Percentiles rank a stretch among this genome's conserved stretches.
These are phyloP conservation scores for Tragelaphus strepsiceros DNA, from an alignment of 2,113 vertebrate species.

Conservation along the genomic window DNA sequence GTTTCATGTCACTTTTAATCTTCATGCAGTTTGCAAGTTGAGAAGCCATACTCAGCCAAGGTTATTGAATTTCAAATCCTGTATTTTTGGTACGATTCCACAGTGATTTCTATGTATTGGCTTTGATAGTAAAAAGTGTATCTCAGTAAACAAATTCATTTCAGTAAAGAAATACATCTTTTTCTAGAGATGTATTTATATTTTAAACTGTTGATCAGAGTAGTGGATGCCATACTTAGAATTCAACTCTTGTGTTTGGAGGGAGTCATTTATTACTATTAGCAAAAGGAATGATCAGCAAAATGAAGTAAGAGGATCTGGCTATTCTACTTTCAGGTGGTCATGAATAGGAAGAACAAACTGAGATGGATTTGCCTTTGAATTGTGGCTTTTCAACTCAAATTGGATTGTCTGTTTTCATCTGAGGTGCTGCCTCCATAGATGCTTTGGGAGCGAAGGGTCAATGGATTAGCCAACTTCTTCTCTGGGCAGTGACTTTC, in stretches of 20 bases:
- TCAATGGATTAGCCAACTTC: neutral
- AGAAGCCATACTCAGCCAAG: neutral
- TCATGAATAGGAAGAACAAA: neutral
- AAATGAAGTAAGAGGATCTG: neutral
- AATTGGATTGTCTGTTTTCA: neutral
- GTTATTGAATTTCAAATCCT: neutral
- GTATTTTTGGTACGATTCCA: neutral
- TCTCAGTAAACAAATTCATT: neutral
- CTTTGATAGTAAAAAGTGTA: neutral
- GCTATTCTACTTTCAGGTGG: neutral
- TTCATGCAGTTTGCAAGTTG: neutral
- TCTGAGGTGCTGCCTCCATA: neutral
- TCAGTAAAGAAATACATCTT: neutral
- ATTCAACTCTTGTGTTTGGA: neutral
- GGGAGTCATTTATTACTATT: neutral
- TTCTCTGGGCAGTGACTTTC: neutral
- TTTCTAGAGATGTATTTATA: neutral
- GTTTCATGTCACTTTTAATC: neutral
- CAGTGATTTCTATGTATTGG: neutral
- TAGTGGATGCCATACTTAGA: neutral
- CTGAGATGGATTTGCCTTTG: neutral
- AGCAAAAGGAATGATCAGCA: neutral
- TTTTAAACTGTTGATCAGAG: neutral
- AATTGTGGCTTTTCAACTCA: neutral
- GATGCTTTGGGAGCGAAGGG: neutral